These are phyloP conservation scores for Troides aeacus DNA, from an alignment of 2,888 invertebrate genomes.

Conservation along the genomic window DNA sequence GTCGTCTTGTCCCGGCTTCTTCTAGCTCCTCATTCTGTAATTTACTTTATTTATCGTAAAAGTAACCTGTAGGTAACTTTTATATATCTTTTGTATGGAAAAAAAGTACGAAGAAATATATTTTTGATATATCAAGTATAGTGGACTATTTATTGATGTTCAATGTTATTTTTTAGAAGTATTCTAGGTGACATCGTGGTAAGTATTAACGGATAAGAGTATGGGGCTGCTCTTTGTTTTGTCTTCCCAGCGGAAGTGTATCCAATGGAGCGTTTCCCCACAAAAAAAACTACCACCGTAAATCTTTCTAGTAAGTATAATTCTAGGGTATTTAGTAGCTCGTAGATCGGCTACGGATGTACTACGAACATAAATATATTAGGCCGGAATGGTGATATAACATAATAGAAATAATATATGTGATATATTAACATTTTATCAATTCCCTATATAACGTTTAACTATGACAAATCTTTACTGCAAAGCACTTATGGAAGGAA, in stretches of 20 bases:
- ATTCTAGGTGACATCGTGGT: not conserved
- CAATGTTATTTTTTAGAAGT: too few relatives aligned
- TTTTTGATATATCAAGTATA: too few relatives aligned
- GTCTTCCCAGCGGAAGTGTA: too few relatives aligned
- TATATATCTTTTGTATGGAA: constrained; percentile 11
- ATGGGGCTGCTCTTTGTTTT: too few relatives aligned
- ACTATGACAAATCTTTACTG: too few relatives aligned
- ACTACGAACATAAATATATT: constrained; percentile 11
- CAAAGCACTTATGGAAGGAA: too few relatives aligned
- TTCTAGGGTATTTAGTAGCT: constrained; percentile 8
- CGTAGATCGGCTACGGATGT: constrained; percentile 8
- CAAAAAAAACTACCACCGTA: too few relatives aligned
- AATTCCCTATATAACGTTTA: too few relatives aligned
- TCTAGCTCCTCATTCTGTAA: constrained; percentile 4
- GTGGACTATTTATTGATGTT: too few relatives aligned
- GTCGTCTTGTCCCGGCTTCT: not conserved
- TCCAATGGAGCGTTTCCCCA: too few relatives aligned
- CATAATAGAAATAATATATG: not conserved
- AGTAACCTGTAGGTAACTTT: constrained; percentile 17
- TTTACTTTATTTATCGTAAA: constrained; percentile 22
- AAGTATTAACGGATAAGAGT: too few relatives aligned
- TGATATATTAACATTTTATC: not conserved
- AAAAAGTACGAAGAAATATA: not conserved
- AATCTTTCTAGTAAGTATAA: not conserved
- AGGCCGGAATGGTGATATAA: not conserved